These are phyloP conservation scores for Ictidomys tridecemlineatus DNA, from an alignment of 2,113 vertebrate species.

Conservation along the genomic window DNA sequence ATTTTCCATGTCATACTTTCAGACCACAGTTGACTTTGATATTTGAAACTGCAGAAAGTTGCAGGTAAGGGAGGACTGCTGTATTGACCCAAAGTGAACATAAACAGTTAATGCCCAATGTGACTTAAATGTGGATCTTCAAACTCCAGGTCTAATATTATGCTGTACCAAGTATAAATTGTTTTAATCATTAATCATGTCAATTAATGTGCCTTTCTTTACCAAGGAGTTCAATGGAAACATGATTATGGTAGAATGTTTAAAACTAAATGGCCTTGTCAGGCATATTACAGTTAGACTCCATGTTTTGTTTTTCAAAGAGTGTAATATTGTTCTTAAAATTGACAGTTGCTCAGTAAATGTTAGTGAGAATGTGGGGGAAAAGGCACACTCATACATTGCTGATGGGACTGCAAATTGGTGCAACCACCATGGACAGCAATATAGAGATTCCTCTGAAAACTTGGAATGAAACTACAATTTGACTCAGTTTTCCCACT, in stretches of 20 bases:
- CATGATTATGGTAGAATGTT: neutral
- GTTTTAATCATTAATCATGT: neutral
- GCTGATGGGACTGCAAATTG: no score
- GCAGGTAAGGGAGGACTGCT: neutral
- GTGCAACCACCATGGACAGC: no score
- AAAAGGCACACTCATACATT: no score
- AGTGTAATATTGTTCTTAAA: neutral
- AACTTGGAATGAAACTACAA: no score
- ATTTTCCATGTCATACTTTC: neutral
- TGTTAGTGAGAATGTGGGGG: no score
- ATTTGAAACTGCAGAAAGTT: neutral
- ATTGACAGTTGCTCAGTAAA: no score
- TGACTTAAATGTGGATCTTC: neutral
- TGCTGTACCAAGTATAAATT: neutral
- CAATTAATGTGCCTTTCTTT: conserved; percentile 8
- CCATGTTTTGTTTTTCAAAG: conserved; percentile 4
- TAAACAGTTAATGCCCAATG: neutral
- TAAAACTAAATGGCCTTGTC: conserved; percentile 7
- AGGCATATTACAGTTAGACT: neutral
- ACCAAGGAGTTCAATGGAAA: neutral
- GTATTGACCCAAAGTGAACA: neutral
- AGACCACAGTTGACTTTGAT: neutral
- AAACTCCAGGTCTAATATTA: neutral
- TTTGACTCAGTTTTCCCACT: no score
- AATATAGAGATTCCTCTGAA: no score